A percentile compares a stretch with the other conserved stretches of the same genome.
Conservation (phyloP, 1,140 invertebrate species). For the Nasonia giraulti region DNA sequence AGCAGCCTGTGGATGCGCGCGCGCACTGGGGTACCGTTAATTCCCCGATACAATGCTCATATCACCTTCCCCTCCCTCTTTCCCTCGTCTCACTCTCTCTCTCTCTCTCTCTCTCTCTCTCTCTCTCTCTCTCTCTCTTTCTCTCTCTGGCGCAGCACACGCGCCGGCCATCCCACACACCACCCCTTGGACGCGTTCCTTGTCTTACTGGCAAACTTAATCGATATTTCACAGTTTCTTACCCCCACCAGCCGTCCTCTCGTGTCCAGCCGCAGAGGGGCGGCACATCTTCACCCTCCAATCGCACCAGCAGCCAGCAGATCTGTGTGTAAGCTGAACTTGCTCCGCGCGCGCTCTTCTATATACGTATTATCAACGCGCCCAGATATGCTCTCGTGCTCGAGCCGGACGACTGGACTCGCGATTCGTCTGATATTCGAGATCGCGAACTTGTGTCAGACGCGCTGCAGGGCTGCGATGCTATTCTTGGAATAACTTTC, state of each 20-base stretch:
- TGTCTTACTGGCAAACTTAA: constrained; percentile 76
- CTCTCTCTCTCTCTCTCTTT: neutral
- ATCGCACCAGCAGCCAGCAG: constrained; percentile 63
- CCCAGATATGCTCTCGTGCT: neutral
- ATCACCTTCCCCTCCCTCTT: constrained; percentile 67
- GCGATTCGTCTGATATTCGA: neutral
- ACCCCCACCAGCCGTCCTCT: constrained; percentile 68
- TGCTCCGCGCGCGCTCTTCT: constrained; percentile 15
- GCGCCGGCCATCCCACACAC: constrained; percentile 52
- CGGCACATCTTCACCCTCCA: constrained; percentile 69
- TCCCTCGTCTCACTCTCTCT: too few species aligned
- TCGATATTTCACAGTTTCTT: constrained; percentile 76
- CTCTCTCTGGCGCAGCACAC: constrained; percentile 16
- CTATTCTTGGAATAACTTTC: neutral
- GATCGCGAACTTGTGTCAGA: neutral
- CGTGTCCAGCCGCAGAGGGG: constrained; percentile 48
- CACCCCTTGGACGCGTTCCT: constrained; percentile 70
- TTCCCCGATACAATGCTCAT: constrained; percentile 76
- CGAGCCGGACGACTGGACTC: constrained; percentile 13
- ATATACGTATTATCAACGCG: constrained; percentile 31
- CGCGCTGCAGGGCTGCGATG: too few species aligned
- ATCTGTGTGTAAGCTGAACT: constrained; percentile 43
- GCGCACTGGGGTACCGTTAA: constrained; percentile 68
- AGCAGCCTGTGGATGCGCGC: constrained; percentile 20
- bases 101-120: too few species aligned